Evolutionary conservation across 2,797 vertebrate species (phyloP), one percentile per base, ranked within the genome.

Genomic region (Melopsittacus undulatus): DNA sequence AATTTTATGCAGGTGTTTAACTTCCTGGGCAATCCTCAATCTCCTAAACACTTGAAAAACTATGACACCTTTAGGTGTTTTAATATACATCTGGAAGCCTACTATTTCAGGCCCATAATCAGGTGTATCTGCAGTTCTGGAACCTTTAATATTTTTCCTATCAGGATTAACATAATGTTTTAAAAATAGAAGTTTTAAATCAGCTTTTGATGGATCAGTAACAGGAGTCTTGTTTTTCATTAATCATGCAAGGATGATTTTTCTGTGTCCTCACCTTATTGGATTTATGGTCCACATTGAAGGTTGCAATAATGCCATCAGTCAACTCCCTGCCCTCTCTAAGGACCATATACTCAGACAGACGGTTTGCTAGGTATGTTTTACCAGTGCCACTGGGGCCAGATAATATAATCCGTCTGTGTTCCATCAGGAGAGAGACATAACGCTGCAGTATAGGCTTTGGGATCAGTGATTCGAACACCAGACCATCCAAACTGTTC

Each of bases 271-370:
- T 96, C 91, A 99, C 99, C 98, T 99, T 99, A 97, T 99, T 99
- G 92, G 99, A 99, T 97, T 99, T 99, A 94, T 99, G 99, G 96
- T 99, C 99, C 59, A 99, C 99, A 0, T 99, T 99, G 96, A 99
- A 99, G 45, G 99, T 99, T 91, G 99, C 98, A 2, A 99, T 98
- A 52, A 98, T 93, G 23, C 98, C 98, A 0, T 99, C 98, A 0
- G 98, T 98, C 95, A 98, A 91, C 51, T 98, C 97, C 83, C 98
- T 98, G 34, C 99, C 98, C 96, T 99, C 99, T 34, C 98, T 97
- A 61, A 98, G 98, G 43, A 99, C 98, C 97, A 99, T 97, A 82
- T 99, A 98, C 90, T 98, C 99, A 0, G 98, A 99, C 17, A 99
- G 98, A 51, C 98, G 98, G 95, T 98, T 99, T 92, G 99, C 99